Evolutionary conservation across 1,140 invertebrate genomes (phyloP), one percentile per base, ranked within the genome.

Genomic region (Megalopta genalis): DNA sequence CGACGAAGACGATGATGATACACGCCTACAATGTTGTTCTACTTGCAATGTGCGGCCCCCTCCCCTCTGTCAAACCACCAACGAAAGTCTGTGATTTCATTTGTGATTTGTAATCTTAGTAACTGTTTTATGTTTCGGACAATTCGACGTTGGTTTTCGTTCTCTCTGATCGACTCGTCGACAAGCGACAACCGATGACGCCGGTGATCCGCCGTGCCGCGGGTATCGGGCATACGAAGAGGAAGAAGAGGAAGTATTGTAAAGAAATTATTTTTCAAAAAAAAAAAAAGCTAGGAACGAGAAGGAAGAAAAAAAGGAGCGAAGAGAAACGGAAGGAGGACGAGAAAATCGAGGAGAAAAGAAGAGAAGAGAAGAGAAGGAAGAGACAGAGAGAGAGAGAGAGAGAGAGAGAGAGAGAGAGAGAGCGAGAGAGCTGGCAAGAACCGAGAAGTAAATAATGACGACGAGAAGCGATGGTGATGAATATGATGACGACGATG

Each of bases 1-100:
- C 49, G 18, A 52, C 57, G 23, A 68, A 0, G 49, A 39, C 16
- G 63, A 42, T 5, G 64, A 66, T 39, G 39, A 65, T 42, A 66
- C 4, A 88, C 74, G 81, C 87, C 81, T 88, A 88, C 80, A 86
- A 81, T 84, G 86, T 88, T 87, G 87, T 87, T 88, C 82, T 84
- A 80, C 87, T 81, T 88, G 83, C 86, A 86, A 87, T 86, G 87
- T 88, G 84, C 81, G 87, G 81, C 84, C 67, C 87, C 85, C 80
- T 68, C 80, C 83, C 85, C 87, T 88, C 87, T 86, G 84, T 91
- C 90, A 87, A 91, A 90, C 91, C 91, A 92, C 89, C 91, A 92
- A 93, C 92, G 90, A 92, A 93, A 93, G 91, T 93, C 92, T 93
- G 92, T 93, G 92, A 93, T 93, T 93, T 93, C 88, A 93, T 93